Percentiles rank a stretch among this genome's conserved stretches.
Conservation (phyloP, 2,797 vertebrate species). For the Miichthys miiuy region DNA sequence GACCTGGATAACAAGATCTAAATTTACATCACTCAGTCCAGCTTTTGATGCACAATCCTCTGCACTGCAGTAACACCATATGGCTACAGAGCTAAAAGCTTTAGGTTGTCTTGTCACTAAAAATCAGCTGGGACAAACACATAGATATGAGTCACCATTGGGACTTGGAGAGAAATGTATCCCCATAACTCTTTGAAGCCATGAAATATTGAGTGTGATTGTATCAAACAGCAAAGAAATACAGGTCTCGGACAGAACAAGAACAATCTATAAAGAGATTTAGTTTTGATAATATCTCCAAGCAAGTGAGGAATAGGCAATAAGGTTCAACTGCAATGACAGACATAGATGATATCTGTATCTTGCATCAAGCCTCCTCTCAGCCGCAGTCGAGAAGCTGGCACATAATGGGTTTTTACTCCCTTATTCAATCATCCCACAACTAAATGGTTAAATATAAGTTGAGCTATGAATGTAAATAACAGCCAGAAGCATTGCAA, state of each 20-base stretch:
- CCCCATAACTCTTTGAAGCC: slow-evolving; percentile 47
- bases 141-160: slow-evolving; percentile 36
- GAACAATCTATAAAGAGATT: slow-evolving; percentile 60
- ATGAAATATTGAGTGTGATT: slow-evolving; percentile 73
- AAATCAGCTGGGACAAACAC: slow-evolving; percentile 31
- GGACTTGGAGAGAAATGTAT: slow-evolving; percentile 43
- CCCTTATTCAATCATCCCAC: slow-evolving; percentile 24
- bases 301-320: slow-evolving; percentile 58
- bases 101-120: slow-evolving; percentile 25
- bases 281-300: slow-evolving; percentile 65
- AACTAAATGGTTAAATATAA: slow-evolving; percentile 35
- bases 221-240: slow-evolving; percentile 66
- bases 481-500: slow-evolving; percentile 6
- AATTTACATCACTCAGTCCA: slow-evolving; percentile 14
- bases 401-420: slow-evolving; percentile 8
- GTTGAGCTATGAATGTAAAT: slow-evolving; percentile 43
- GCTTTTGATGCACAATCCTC: slow-evolving; percentile 11
- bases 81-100: slow-evolving; percentile 41
- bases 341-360: slow-evolving; percentile 55
- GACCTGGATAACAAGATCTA: slow-evolving; percentile 38
- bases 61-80: slow-evolving; percentile 14
- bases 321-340: slow-evolving; percentile 53
- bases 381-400: slow-evolving; percentile 13
- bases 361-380: slow-evolving; percentile 38
- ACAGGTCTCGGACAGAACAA: slow-evolving; percentile 54